These are phyloP conservation scores for Calcarius lapponicus DNA, from an alignment of 2,797 vertebrate genomes.

Conservation along the genomic window DNA sequence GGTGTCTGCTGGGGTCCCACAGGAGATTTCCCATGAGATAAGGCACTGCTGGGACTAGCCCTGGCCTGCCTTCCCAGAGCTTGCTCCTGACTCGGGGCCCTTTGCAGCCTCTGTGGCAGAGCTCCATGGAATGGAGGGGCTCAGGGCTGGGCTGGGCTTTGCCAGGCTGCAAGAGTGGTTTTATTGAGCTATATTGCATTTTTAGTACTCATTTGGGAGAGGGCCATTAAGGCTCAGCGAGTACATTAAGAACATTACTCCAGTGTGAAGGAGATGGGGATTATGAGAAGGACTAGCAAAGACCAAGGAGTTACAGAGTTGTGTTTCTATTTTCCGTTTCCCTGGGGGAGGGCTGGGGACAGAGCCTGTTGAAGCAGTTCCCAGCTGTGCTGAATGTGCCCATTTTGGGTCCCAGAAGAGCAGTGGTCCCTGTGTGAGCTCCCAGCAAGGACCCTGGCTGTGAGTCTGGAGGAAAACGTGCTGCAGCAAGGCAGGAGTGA, in stretches of 20 bases:
- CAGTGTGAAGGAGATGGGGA: not conserved
- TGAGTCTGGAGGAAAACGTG: not conserved
- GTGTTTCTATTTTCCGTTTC: not conserved
- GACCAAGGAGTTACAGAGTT: not conserved
- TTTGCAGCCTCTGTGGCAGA: not conserved
- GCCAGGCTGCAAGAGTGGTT: not conserved
- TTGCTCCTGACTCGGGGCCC: not conserved
- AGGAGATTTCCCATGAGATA: rapidly evolving
- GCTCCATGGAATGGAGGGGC: not conserved
- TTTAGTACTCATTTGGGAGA: slow-evolving; percentile 33
- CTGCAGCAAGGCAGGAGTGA: not conserved
- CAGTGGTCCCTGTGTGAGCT: not conserved
- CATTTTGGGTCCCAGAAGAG: not conserved
- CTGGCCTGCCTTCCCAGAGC: too few species aligned
- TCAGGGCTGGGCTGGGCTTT: not conserved
- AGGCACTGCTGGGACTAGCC: rapidly evolving
- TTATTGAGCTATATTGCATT: slow-evolving; percentile 45
- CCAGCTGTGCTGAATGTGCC: not conserved
- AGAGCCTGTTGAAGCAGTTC: not conserved
- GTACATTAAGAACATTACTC: not conserved
- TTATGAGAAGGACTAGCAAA: not conserved
- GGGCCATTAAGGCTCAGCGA: slow-evolving; percentile 18
- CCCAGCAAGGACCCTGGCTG: not conserved
- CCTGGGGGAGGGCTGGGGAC: not conserved
- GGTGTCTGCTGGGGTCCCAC: rapidly evolving